Base-by-base conservation (phyloP, 2,113 vertebrate genomes). In the Pteropus alecto region DNA sequence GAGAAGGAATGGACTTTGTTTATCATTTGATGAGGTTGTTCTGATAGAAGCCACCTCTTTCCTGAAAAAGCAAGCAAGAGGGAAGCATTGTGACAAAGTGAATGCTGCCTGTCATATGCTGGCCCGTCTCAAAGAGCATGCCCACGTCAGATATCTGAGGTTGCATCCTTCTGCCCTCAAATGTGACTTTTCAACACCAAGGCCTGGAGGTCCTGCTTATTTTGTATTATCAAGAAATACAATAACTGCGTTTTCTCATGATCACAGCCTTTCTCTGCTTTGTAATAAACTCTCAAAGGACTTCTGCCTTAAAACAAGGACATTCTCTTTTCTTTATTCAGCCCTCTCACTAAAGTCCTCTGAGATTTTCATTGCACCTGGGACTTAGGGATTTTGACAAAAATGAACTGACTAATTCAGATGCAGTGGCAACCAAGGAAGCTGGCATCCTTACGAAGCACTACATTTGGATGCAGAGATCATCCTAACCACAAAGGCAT, bases 81-180 rank as follows among this genome's bases (percentile, higher is more conserved):
- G 33, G 7, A 90, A 38, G 24, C 7, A 30, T 16, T 26, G 18
- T 13, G 15, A 78, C 21, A 54, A 14, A 26, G 8, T 28, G 41
- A 56, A 11, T 18, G 12, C 68, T 58, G 26, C 16, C 35, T 0
- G 2, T 58, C 9, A 0, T 15, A 10, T 15, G 4, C 30, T 22
- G 19, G 43, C 28, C 6, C 18, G 19, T 12, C 67, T 48, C 61
- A 30, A 43, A 46, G 14, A 30, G 28, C 12, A 0, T 7, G n/a
- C 22, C 63, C 24, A 28, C 10, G 7, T 14, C 71, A 51, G 54
- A 68, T 14, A 7, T 33, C 74, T 19, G 33, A 22, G 19, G 48
- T 33, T 22, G 48, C 74, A n/a, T 14, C 74, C n/a, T 48, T 78
- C 3, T 30, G 5, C 28, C n/a, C 41, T 77, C 74, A 9, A 68